These are phyloP conservation scores for Druon quercuslanigerum DNA, from an alignment of 1,140 invertebrate genomes.

Conservation along the genomic window DNA sequence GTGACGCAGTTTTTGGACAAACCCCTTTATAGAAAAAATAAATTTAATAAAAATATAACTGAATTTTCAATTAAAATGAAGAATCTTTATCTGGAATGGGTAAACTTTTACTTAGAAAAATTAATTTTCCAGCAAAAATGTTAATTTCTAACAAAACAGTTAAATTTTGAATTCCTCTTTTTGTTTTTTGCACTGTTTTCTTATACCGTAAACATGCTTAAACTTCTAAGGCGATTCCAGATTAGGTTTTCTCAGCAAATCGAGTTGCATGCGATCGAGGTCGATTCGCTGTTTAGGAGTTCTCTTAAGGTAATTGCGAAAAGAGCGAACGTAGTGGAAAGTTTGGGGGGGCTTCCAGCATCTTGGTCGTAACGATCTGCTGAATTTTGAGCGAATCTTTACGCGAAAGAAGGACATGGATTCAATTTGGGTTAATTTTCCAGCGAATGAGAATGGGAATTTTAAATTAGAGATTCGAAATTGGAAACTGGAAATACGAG, in stretches of 20 bases:
- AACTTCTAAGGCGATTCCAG: conserved; percentile 9
- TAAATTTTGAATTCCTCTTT: too few relatives aligned
- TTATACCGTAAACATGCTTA: not conserved
- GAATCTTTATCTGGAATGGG: too few relatives aligned
- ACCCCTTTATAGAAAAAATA: too few relatives aligned
- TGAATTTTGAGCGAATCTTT: conserved; percentile 46
- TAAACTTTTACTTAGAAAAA: too few relatives aligned
- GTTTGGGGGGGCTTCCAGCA: not conserved
- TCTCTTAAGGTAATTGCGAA: conserved; percentile 28
- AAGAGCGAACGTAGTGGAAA: conserved; percentile 29
- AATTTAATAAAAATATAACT: too few relatives aligned
- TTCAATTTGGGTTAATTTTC: conserved; percentile 29
- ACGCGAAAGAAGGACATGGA: conserved; percentile 5
- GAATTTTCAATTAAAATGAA: too few relatives aligned
- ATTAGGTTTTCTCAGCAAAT: conserved; percentile 15
- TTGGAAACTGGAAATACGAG: too few relatives aligned
- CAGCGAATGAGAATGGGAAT: too few relatives aligned
- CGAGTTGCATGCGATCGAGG: conserved; percentile 13
- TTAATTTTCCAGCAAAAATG: too few relatives aligned
- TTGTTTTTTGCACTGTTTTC: not conserved
- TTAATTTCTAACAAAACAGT: too few relatives aligned
- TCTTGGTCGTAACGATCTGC: not conserved
- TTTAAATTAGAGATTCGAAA: too few relatives aligned
- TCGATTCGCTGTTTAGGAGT: conserved; percentile 22
- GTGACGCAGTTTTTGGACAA: too few relatives aligned